A percentile compares a stretch with the other conserved stretches of the same genome.
Evolutionary conservation across 2,113 vertebrate species (phyloP).

Genomic region (Carassius auratus): DNA sequence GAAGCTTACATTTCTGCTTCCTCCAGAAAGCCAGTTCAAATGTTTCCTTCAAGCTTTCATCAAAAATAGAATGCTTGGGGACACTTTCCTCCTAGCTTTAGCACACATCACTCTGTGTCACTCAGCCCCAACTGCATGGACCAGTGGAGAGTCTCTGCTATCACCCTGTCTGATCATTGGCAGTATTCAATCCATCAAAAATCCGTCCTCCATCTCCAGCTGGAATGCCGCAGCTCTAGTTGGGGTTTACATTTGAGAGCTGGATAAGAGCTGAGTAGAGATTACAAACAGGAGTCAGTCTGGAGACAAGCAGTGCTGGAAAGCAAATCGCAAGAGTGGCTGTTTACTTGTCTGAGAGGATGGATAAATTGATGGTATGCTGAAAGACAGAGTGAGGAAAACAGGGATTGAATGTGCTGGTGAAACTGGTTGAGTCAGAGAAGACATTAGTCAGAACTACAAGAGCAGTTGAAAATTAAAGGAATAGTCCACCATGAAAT

Average conservation of each 20-base stretch:
- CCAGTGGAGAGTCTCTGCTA: neutral
- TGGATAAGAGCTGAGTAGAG: neutral
- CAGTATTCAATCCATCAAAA: conserved; percentile 35
- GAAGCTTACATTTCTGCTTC: neutral
- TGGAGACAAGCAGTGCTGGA: neutral
- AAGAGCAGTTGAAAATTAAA: conserved; percentile 9
- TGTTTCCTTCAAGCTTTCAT: neutral
- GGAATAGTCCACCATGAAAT: neutral
- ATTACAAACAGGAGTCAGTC: conserved; percentile 13
- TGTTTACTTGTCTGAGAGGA: neutral
- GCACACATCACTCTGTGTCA: conserved; percentile 33
- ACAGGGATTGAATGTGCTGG: neutral
- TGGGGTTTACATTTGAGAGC: neutral
- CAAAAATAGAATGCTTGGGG: conserved; percentile 13
- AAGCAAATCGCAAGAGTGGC: neutral
- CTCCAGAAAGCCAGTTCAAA: conserved; percentile 3
- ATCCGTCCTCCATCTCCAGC: neutral
- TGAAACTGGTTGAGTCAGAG: neutral
- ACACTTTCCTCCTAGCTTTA: conserved; percentile 11
- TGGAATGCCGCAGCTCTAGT: neutral
- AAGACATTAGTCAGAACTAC: conserved; percentile 52
- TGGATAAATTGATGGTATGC: neutral
- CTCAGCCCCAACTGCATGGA: neutral
- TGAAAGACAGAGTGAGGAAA: neutral
- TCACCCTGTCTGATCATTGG: conserved; percentile 25